phyloP scores from a whole-genome alignment of 2,888 invertebrate genomes.

The Eristalis intricaria region DNA sequence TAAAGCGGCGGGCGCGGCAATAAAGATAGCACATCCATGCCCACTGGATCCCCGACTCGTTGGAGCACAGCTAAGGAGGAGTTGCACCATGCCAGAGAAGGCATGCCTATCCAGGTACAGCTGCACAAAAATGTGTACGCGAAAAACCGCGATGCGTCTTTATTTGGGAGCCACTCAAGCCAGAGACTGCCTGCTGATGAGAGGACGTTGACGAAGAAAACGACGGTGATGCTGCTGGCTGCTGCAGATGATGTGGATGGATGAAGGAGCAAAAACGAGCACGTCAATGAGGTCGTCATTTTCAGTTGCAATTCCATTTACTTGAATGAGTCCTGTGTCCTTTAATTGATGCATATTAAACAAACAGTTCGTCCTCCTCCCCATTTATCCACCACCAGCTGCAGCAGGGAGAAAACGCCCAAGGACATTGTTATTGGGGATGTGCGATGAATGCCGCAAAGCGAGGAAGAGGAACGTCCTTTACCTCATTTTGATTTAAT shows the following conservation, averaged over 20 bases:
- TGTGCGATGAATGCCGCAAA: slow-evolving; percentile 7
- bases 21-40: slow-evolving; percentile 62
- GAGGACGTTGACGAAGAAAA: slow-evolving; percentile 3
- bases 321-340: slow-evolving; percentile 62
- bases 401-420: background rate
- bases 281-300: slow-evolving; percentile 55
- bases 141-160: slow-evolving; percentile 70
- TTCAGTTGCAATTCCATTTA: slow-evolving; percentile 67
- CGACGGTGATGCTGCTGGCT: background rate
- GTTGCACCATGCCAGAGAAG: background rate
- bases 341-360: slow-evolving; percentile 67
- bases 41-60: slow-evolving; percentile 26
- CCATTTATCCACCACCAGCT: background rate
- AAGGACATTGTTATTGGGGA: slow-evolving; percentile 32
- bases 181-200: background rate
- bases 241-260: slow-evolving; percentile 3
- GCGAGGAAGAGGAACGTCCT: slow-evolving; percentile 26
- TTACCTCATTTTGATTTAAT: slow-evolving; percentile 56
- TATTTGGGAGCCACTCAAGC: slow-evolving; percentile 61
- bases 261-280: background rate
- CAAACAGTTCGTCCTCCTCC: slow-evolving; percentile 26
- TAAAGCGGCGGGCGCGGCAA: slow-evolving; percentile 43
- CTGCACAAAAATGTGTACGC: slow-evolving; percentile 33
- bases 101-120: background rate
- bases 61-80: background rate